These are phyloP conservation scores for Petrocephalus zakoni DNA, from an alignment of 2,113 vertebrate genomes.

Conservation along the genomic window DNA sequence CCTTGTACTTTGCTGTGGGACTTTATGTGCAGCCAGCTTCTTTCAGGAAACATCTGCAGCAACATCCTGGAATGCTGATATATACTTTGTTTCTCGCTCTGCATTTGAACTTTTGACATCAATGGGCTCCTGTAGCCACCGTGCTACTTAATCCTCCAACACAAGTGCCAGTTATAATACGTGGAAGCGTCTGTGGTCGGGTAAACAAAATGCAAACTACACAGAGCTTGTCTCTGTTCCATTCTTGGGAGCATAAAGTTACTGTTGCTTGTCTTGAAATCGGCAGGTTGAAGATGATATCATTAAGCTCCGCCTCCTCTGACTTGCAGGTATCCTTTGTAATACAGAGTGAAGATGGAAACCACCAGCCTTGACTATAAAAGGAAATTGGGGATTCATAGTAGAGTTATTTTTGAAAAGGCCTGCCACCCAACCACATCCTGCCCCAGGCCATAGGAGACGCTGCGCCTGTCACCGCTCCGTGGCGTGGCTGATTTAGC, in stretches of 20 bases:
- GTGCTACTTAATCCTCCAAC: neutral
- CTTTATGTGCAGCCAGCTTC: neutral
- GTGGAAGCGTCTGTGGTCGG: neutral
- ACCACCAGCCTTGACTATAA: constrained; percentile 14
- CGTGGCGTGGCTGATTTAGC: neutral
- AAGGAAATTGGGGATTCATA: constrained; percentile 13
- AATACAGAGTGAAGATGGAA: neutral
- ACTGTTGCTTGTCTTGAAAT: neutral
- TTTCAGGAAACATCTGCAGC: constrained; percentile 18
- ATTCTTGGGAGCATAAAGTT: neutral
- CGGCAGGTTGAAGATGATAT: neutral
- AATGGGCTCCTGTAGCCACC: neutral
- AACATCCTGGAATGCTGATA: neutral
- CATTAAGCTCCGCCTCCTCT: neutral
- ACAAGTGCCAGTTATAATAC: neutral
- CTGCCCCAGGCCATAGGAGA: neutral
- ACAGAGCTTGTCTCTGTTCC: neutral
- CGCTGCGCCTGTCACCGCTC: neutral
- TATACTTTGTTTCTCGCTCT: neutral
- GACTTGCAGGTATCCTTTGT: constrained; percentile 13
- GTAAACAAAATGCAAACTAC: neutral
- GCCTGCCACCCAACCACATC: constrained; percentile 13
- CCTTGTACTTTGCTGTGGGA: neutral
- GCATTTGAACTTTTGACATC: constrained; percentile 18
- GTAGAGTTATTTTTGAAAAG: constrained; percentile 15